These are phyloP conservation scores for Acanthosepion esculentum DNA, from an alignment of 2,888 invertebrate species.

Conservation along the genomic window DNA sequence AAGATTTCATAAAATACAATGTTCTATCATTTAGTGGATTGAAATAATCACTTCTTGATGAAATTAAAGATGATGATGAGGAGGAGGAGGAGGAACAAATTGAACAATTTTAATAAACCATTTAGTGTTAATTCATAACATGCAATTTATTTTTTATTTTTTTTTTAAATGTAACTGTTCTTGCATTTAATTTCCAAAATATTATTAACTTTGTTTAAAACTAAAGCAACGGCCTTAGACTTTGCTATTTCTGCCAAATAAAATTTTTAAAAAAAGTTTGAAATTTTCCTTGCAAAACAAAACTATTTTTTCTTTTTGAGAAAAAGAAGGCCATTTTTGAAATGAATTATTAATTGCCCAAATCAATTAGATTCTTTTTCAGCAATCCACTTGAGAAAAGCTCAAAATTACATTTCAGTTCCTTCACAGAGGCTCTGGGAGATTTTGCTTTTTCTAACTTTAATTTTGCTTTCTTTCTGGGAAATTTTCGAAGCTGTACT, in stretches of 20 bases:
- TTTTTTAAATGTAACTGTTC: not conserved
- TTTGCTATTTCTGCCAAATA: slow-evolving; percentile 4
- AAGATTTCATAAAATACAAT: not conserved
- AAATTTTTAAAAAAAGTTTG: not conserved
- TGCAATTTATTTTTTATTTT: not conserved
- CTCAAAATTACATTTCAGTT: not conserved
- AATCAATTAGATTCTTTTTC: slow-evolving; percentile 20
- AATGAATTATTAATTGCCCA: not conserved
- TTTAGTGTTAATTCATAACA: not conserved
- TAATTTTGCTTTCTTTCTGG: not conserved
- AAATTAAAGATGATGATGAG: not conserved
- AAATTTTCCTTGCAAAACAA: too few species aligned
- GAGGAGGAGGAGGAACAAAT: not conserved
- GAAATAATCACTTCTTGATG: not conserved
- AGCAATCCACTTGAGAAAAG: not conserved
- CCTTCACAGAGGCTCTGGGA: not conserved
- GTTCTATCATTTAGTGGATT: not conserved
- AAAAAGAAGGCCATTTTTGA: not conserved
- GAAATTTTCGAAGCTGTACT: not conserved
- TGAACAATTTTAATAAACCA: not conserved
- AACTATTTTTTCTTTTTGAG: not conserved
- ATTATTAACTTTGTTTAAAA: not conserved
- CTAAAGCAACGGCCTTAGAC: not conserved
- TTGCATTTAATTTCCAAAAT: not conserved
- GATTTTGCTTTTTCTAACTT: not conserved